Evolutionary conservation across 2,888 invertebrate species (phyloP).

Genomic region (Phrixothrix hirtus): DNA sequence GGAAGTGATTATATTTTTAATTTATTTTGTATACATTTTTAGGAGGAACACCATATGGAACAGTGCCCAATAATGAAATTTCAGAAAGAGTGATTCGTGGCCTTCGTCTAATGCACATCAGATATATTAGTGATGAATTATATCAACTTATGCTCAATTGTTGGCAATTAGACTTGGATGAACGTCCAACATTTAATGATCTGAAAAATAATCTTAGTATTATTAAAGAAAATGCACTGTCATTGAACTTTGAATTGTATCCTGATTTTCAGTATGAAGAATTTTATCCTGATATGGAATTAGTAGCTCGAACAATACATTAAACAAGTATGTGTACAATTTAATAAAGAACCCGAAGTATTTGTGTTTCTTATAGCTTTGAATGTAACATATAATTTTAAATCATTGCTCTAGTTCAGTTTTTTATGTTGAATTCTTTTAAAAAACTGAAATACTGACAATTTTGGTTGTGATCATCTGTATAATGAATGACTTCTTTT

Average conservation of each 20-base stretch:
- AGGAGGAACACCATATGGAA: conserved; percentile 77
- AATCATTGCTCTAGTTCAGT: too few species aligned
- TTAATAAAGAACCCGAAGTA: too few species aligned
- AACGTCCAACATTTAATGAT: conserved; percentile 72
- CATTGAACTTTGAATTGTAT: conserved; percentile 47
- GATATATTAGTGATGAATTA: conserved; percentile 75
- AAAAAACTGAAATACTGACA: too few species aligned
- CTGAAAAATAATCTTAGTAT: conserved; percentile 50
- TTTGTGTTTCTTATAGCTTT: too few species aligned
- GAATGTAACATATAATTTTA: too few species aligned
- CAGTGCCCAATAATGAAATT: conserved; percentile 69
- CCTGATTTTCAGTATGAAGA: conserved; percentile 53
- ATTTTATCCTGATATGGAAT: conserved; percentile 51
- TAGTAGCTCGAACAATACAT: conserved; percentile 46
- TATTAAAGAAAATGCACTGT: conserved; percentile 40
- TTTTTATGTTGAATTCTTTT: too few species aligned
- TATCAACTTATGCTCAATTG: conserved; percentile 83
- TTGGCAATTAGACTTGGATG: conserved; percentile 82
- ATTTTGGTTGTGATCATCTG: too few species aligned
- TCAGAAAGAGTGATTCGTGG: conserved; percentile 70
- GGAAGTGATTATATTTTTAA: too few species aligned
- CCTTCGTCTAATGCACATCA: conserved; percentile 72
- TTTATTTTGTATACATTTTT: too few species aligned
- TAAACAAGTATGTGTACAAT: too few species aligned
- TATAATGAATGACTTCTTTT: too few species aligned